A percentile compares a stretch with the other conserved stretches of the same genome.
Evolutionary conservation across 2,888 invertebrate species (phyloP).

Genomic region (Gandaritis pyraliata): DNA sequence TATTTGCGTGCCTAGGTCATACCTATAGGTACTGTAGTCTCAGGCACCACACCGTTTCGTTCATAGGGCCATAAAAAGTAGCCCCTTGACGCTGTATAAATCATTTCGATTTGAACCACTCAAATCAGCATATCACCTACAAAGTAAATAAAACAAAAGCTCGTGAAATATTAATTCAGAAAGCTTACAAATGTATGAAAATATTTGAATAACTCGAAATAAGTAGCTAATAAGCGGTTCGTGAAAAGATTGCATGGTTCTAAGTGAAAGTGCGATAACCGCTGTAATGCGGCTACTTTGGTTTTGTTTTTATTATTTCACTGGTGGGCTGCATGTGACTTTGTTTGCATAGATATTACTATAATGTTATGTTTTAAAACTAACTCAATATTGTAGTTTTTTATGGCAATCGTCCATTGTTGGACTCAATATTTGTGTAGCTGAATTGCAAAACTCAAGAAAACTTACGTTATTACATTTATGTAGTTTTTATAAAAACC

Average conservation of each 20-base stretch:
- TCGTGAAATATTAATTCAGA: constrained; percentile 11
- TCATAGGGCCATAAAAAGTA: too few relatives aligned
- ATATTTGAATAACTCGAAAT: constrained; percentile 25
- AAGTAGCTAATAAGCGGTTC: constrained; percentile 46
- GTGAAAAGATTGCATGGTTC: constrained; percentile 52
- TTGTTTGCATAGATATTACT: not conserved
- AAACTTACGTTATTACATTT: too few relatives aligned
- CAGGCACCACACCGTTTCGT: too few relatives aligned
- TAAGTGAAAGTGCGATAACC: constrained; percentile 58
- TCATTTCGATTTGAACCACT: not conserved
- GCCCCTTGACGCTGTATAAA: constrained; percentile 12
- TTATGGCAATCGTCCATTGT: too few relatives aligned
- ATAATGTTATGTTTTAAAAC: too few relatives aligned
- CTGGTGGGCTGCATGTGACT: not conserved
- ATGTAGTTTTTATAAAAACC: too few relatives aligned
- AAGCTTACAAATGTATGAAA: constrained; percentile 19
- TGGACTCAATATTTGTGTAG: too few relatives aligned
- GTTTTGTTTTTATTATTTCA: constrained; percentile 21
- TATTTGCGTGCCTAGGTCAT: too few relatives aligned
- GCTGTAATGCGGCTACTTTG: constrained; percentile 40
- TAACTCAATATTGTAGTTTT: too few relatives aligned
- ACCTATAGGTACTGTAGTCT: too few relatives aligned
- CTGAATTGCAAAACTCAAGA: too few relatives aligned
- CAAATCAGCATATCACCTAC: not conserved
- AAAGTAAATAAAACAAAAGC: constrained; percentile 3